Conservation (phyloP, 2,888 invertebrate genomes). For the Cenopis cana region DNA sequence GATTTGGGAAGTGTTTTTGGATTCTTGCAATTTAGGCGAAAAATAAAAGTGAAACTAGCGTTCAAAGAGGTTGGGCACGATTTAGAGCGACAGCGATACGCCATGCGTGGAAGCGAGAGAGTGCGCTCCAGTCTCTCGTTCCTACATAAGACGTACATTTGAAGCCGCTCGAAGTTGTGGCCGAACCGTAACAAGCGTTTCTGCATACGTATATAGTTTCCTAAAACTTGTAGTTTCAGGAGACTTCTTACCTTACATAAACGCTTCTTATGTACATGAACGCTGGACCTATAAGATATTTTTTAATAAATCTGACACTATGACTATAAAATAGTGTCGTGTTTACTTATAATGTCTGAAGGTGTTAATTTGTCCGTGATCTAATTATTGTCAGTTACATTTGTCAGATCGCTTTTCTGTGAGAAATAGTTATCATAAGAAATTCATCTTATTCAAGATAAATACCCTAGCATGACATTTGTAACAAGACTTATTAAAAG, state of each 20-base stretch:
- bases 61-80: neutral
- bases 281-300: neutral
- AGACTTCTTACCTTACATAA: neutral
- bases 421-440: neutral
- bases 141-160: neutral
- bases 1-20: constrained; percentile 3
- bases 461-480: constrained; percentile 9
- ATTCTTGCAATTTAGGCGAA: constrained; percentile 5
- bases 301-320: neutral
- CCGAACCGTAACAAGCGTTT: neutral
- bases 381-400: constrained; percentile 13
- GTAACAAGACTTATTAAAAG: constrained; percentile 2
- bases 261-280: neutral
- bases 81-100: neutral
- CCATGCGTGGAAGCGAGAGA: neutral
- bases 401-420: constrained; percentile 1
- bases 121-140: neutral
- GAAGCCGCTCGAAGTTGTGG: neutral
- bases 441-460: neutral
- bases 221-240: constrained; percentile 4
- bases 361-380: neutral
- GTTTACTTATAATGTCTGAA: neutral
- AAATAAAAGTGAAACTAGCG: neutral
- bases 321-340: neutral
- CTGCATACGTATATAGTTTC: neutral